Conservation (phyloP, 2,113 vertebrate genomes). For the Propithecus coquereli region DNA sequence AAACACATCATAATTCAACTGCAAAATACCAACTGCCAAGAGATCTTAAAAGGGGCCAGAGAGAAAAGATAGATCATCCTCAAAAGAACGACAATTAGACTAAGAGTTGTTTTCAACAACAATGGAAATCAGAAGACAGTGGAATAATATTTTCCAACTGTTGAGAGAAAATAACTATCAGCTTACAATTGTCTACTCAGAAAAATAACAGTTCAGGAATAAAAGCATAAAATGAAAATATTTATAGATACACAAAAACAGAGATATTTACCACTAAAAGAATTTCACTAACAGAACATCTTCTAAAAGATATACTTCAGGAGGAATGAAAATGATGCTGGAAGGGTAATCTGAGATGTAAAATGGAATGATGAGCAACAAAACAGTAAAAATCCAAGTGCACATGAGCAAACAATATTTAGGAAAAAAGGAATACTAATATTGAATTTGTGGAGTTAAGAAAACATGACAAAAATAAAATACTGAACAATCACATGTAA, state of each 20-base stretch:
- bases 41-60: constrained; percentile 29
- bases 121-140: constrained; percentile 26
- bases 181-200: neutral
- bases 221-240: constrained; percentile 12
- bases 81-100: constrained; percentile 10
- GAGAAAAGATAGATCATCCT: constrained; percentile 22
- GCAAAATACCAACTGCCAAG: constrained; percentile 1
- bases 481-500: neutral
- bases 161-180: constrained; percentile 41
- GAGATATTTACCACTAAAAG: neutral
- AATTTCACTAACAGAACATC: constrained; percentile 17
- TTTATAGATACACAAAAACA: neutral
- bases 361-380: neutral
- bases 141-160: constrained; percentile 22
- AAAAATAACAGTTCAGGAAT: constrained; percentile 30
- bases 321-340: neutral
- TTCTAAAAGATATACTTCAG: neutral
- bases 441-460: constrained; percentile 1
- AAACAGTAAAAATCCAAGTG: constrained; percentile 1
- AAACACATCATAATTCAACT: constrained; percentile 45
- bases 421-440: neutral
- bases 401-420: neutral
- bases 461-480: constrained; percentile 41
- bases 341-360: neutral
- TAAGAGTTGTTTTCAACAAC: constrained; percentile 17